A percentile compares a stretch with the other conserved stretches of the same genome.
These are phyloP conservation scores for Triplophysa dalaica DNA, from an alignment of 2,113 vertebrate genomes.

Conservation along the genomic window DNA sequence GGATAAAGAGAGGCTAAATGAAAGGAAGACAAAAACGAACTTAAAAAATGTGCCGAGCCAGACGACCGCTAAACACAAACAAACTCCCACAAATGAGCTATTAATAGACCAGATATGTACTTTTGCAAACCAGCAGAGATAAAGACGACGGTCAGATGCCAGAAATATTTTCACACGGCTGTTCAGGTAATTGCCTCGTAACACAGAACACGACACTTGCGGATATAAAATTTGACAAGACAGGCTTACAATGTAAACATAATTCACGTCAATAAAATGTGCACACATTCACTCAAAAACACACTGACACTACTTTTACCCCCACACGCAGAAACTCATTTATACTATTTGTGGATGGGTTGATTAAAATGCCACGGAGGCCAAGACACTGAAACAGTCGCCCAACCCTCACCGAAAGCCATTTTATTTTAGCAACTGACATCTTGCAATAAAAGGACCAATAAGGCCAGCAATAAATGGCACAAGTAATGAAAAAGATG, in stretches of 20 bases:
- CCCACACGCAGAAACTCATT: constrained; percentile 40
- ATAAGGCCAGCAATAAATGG: constrained; percentile 42
- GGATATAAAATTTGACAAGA: background rate
- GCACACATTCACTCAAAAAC: background rate
- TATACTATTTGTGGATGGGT: constrained; percentile 47
- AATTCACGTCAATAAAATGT: background rate
- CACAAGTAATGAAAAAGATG: constrained; percentile 49
- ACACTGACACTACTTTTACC: background rate
- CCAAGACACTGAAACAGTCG: constrained; percentile 47
- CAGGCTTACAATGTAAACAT: background rate
- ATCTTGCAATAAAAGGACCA: constrained; percentile 42
- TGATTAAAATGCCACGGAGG: constrained; percentile 54
- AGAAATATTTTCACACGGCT: background rate
- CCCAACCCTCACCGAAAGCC: constrained; percentile 55
- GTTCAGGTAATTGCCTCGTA: background rate
- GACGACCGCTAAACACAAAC: constrained; percentile 5
- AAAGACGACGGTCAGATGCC: background rate
- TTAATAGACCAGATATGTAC: constrained; percentile 7
- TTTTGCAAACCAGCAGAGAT: background rate
- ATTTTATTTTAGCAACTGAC: constrained; percentile 52
- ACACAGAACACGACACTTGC: background rate
- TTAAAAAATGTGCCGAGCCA: background rate
- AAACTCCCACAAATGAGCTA: background rate
- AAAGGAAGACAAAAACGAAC: background rate
- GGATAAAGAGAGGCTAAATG: background rate